Base-by-base conservation (phyloP, 2,888 invertebrate genomes). In the Leptopilina syphax region DNA sequence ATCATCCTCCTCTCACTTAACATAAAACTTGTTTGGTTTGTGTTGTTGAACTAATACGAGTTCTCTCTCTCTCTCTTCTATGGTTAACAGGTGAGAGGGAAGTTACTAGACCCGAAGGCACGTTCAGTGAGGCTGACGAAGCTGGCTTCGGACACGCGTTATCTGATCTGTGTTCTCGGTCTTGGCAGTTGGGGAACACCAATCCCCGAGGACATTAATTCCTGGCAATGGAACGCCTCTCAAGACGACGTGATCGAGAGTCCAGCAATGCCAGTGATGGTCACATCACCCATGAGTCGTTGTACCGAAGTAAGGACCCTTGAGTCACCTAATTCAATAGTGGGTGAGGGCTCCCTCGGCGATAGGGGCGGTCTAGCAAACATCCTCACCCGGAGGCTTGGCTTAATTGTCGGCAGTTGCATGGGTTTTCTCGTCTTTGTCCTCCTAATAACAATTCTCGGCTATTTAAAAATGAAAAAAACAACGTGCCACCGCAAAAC, bases 381-480 rank as follows among this genome's bases (percentile, higher is more conserved):
- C 81, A 95, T 97, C 88, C 93, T 97, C 68, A 96, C 96, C 1
- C 94, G 97, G 80, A 94, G 97, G 82, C 93, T 97, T 78, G 97
- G 97, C 57, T 94, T 97, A 84, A 96, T 97, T 86, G 96, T 97
- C 79, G 97, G 97, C 79, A 96, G 96, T 91, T 96, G 96, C 89
- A 95, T 97, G 93, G 97, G 97, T 79, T 96, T 97, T 88, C 94
- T 97, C 83, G 96, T 97, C 77, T 97, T 97, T 90, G 94, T 97
- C 77, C 95, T 97, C 12, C 93, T 97, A 88, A 96, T 97, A 80
- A 96, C 97, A 10, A 95, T 96, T 50, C 93, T 97, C 82, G 96
- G 96, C 57, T 97, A 97, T 91, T 94, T 97, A 88, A 97, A 97
- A 92, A 94, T 96, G 88, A 96, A 97, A 92, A 92, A 96, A 97